Percentiles rank a stretch among this genome's conserved stretches.
These are phyloP conservation scores for Chitala chitala DNA, from an alignment of 2,113 vertebrate genomes.

Conservation along the genomic window DNA sequence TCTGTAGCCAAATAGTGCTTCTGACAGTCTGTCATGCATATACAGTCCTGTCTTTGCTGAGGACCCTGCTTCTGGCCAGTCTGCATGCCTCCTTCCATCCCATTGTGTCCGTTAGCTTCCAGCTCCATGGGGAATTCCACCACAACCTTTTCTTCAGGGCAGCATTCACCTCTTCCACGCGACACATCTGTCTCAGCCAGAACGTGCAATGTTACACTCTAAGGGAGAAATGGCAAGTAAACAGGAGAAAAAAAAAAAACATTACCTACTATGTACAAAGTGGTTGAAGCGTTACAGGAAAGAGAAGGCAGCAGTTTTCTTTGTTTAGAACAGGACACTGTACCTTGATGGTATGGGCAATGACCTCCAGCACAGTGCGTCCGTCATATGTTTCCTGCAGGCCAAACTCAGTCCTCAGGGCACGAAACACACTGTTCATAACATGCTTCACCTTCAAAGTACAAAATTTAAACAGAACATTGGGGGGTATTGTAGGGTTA, in stretches of 20 bases:
- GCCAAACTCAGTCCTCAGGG: constrained; percentile 80
- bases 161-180: constrained; percentile 27
- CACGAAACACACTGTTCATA: constrained; percentile 92
- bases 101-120: no score
- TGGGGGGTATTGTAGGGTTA: background rate
- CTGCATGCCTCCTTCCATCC: no score
- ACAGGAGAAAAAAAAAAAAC: no score
- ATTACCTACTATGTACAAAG: no score
- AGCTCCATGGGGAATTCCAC: background rate
- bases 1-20: no score
- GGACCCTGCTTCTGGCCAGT: no score
- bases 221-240: no score
- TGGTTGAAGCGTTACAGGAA: background rate
- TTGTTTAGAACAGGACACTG: background rate
- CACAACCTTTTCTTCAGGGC: constrained; percentile 11
- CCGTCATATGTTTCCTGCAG: constrained; percentile 76
- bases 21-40: no score
- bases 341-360: constrained; percentile 90
- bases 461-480: background rate
- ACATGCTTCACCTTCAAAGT: constrained; percentile 92
- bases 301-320: background rate
- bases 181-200: constrained; percentile 51
- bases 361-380: constrained; percentile 66
- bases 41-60: no score
- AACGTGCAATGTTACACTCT: constrained; percentile 84